A percentile compares a stretch with the other conserved stretches of the same genome.
Conservation (phyloP, 1,140 invertebrate genomes). For the Drosophila prosaltans region DNA sequence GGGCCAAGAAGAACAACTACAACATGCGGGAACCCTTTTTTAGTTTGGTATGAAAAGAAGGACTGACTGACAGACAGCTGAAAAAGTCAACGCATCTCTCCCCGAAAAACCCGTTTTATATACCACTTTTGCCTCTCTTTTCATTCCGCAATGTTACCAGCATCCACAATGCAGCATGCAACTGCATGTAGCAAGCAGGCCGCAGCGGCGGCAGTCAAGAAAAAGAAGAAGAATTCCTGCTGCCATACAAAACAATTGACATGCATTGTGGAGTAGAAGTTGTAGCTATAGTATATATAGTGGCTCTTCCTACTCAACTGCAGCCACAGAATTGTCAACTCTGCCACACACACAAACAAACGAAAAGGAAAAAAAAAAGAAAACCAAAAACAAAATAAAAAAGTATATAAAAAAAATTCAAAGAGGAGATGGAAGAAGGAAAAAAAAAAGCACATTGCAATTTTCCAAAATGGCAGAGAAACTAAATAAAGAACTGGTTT, state of each 20-base stretch:
- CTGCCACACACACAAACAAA: slow-evolving; percentile 14
- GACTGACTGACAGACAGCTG: slow-evolving; percentile 43
- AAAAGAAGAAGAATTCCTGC: slow-evolving; percentile 73
- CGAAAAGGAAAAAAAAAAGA: not conserved
- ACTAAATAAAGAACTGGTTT: slow-evolving; percentile 60
- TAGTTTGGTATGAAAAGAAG: slow-evolving; percentile 17
- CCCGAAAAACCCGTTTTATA: slow-evolving; percentile 2
- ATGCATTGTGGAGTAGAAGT: slow-evolving; percentile 60
- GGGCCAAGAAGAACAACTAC: slow-evolving; percentile 7
- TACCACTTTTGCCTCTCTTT: not conserved
- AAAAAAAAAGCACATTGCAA: slow-evolving; percentile 40
- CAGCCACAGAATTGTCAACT: slow-evolving; percentile 66
- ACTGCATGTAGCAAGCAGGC: slow-evolving; percentile 16
- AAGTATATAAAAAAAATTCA: slow-evolving; percentile 23
- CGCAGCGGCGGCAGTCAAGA: slow-evolving; percentile 8
- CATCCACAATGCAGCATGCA: not conserved
- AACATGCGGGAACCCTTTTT: slow-evolving; percentile 15
- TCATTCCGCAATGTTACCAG: not conserved
- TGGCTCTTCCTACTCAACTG: slow-evolving; percentile 39
- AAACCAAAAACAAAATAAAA: slow-evolving; percentile 10
- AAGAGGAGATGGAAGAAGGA: slow-evolving; percentile 12
- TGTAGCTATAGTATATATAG: slow-evolving; percentile 15
- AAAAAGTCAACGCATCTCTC: slow-evolving; percentile 53
- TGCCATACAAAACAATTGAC: slow-evolving; percentile 81
- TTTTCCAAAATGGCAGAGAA: slow-evolving; percentile 70